phyloP scores from a whole-genome alignment of 2,888 invertebrate genomes.

The Neoascia interrupta region DNA sequence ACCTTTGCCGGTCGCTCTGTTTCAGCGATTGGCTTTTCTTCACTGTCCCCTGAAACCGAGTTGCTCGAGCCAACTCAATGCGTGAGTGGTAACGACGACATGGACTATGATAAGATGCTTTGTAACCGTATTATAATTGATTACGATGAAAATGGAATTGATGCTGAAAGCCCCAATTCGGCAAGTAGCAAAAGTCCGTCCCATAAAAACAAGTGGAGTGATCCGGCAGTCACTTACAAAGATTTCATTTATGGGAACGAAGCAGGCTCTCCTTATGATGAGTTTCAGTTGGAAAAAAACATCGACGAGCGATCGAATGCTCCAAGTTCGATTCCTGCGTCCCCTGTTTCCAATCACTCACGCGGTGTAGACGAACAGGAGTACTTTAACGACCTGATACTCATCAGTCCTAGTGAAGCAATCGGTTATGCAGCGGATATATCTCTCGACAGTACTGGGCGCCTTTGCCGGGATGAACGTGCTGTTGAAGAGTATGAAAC shows the following conservation, averaged over 20 bases:
- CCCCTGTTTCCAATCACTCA: constrained; percentile 7
- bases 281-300: constrained; percentile 26
- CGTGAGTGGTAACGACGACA: constrained; percentile 10
- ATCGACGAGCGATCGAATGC: background rate
- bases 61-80: constrained; percentile 21
- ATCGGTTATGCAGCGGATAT: constrained; percentile 33
- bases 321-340: background rate
- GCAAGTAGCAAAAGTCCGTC: background rate
- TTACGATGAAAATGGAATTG: too few species aligned
- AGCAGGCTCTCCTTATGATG: constrained; percentile 26
- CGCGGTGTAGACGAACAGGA: constrained; percentile 43
- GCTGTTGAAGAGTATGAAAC: background rate
- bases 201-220: constrained; percentile 18
- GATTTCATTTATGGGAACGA: constrained; percentile 50
- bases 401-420: constrained; percentile 32
- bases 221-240: constrained; percentile 21
- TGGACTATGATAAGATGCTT: constrained; percentile 47
- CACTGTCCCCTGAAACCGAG: constrained; percentile 34
- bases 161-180: too few species aligned
- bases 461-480: too few species aligned
- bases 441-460: background rate
- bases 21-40: constrained; percentile 34
- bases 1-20: constrained; percentile 26
- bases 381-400: constrained; percentile 51
- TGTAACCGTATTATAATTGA: constrained; percentile 33